Base-by-base conservation (phyloP, 2,888 invertebrate species). In the Pterobdella sp. region DNA sequence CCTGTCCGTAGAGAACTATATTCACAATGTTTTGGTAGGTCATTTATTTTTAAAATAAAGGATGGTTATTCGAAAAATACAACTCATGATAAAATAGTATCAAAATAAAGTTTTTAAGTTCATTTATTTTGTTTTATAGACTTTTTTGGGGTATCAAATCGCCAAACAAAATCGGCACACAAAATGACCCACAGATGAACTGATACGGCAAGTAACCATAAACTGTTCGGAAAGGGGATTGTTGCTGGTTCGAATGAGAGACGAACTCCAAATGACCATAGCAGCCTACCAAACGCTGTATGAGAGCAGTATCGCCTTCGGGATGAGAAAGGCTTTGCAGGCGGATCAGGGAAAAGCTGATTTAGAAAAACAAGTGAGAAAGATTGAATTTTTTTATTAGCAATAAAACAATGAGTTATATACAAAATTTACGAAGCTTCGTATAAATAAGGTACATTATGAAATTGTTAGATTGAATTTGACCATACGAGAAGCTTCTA, bases 231-330 rank as follows among this genome's bases (percentile, higher is more conserved):
- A 98, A 85, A 87, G 96, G 79, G 97, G 97, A 1, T 86, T 97
- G n/a, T 85, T 98, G 2, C 85, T 98, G 68, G 85, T 96, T 71
- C 87, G 96, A 79, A 91, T 97, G 3, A 88, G 97, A 31, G 96
- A 98, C 82, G 97, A 98, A 86, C 90, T 96, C 74, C 88, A 91
- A 77, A 94, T 97, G 90, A 95, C 96, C 0, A 90, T 97, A 85
- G 91, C 94, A 80, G 94, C 96, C 0, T 97, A 94, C 82, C 94
- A 95, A 84, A 93, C 94, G 0, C 87, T 98, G 0, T 95, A 96
- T 81, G 96, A 96, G 83, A 95, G 95, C 84, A 94, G 95, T 72
- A 92, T 96, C 72, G 95, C 96, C 0, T 98, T 95, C 82, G 96
- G 95, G 35, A 93, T 97, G 90, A 88, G 96, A 76, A 97, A 98